These are phyloP conservation scores for Harpalus rubripes DNA, from an alignment of 2,888 invertebrate species.

Conservation along the genomic window DNA sequence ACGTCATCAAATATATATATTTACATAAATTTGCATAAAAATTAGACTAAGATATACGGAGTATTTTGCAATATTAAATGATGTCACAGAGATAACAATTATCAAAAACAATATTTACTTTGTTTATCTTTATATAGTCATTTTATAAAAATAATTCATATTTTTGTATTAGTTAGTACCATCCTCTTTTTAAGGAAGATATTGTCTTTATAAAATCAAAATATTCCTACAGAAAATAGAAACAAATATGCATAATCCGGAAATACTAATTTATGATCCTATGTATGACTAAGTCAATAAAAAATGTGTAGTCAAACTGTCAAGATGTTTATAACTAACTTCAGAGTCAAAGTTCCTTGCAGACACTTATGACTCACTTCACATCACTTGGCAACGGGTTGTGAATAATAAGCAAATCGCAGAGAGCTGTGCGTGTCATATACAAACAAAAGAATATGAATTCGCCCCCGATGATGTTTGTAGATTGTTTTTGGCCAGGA, in stretches of 20 bases:
- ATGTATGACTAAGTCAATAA: not conserved
- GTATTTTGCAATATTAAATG: not conserved
- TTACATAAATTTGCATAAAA: not conserved
- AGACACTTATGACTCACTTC: conserved; percentile 52
- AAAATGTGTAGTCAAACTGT: conserved; percentile 5
- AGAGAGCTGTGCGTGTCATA: conserved; percentile 34
- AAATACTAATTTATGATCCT: conserved; percentile 7
- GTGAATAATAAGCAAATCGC: conserved; percentile 53
- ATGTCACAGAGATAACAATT: not conserved
- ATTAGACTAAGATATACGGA: not conserved
- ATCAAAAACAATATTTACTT: not conserved
- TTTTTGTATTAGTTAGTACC: no score
- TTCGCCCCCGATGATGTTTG: conserved; percentile 40
- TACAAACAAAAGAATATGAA: conserved; percentile 45
- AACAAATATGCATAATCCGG: not conserved
- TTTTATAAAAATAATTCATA: not conserved
- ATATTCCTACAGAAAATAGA: not conserved
- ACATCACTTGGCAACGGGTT: conserved; percentile 14
- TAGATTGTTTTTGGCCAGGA: conserved; percentile 41
- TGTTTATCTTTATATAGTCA: not conserved
- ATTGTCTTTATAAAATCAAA: no score
- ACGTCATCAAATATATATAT: not conserved
- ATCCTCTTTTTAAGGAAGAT: no score
- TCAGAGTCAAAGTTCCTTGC: conserved; percentile 42
- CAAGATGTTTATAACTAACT: not conserved